These are phyloP conservation scores for Elanus axillaris DNA, from an alignment of 2,113 vertebrate species.

Conservation along the genomic window DNA sequence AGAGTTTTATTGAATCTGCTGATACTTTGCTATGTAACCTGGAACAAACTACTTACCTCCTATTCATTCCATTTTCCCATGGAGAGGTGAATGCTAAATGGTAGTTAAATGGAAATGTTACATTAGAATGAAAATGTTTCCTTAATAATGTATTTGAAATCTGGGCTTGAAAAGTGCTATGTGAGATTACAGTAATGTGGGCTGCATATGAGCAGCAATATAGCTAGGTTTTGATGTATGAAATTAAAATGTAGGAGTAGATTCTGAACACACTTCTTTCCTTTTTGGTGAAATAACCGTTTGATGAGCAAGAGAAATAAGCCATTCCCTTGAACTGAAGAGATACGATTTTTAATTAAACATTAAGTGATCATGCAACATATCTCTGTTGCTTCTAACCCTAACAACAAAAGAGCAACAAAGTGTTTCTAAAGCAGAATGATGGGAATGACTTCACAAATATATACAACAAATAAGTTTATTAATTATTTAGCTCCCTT, in stretches of 20 bases:
- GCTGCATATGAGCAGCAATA: not conserved
- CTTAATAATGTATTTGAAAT: not conserved
- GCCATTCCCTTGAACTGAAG: not conserved
- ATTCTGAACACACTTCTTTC: not conserved
- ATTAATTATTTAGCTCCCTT: conserved; percentile 5
- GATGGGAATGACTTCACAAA: not conserved
- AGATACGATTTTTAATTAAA: not conserved
- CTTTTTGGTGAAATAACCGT: not conserved
- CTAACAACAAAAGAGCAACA: not conserved
- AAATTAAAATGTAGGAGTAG: not conserved
- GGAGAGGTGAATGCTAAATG: not conserved
- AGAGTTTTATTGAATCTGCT: not conserved
- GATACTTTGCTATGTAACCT: not conserved
- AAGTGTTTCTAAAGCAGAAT: not conserved
- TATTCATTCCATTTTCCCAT: not conserved
- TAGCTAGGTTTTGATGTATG: not conserved
- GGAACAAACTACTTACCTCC: not conserved
- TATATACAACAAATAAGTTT: not conserved
- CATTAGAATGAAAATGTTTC: not conserved
- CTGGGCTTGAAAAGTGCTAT: not conserved
- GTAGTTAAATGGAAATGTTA: not conserved
- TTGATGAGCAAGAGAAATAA: not conserved
- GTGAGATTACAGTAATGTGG: not conserved
- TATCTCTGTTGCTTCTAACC: not conserved
- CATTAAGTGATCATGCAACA: not conserved